Conservation (phyloP, 2,113 vertebrate genomes). For the Etheostoma spectabile region DNA sequence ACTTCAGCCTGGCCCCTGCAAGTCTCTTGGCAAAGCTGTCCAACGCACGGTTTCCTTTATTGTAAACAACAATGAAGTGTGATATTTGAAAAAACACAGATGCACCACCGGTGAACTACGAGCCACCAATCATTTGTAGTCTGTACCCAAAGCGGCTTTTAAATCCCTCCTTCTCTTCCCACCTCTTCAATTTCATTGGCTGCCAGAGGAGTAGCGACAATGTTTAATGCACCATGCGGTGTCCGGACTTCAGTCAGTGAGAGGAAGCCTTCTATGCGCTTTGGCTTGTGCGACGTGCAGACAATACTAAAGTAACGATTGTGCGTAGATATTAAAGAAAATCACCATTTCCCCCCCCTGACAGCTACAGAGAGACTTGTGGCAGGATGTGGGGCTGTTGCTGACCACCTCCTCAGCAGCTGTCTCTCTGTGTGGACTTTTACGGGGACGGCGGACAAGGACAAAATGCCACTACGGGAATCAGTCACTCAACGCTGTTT, state of each 20-base stretch:
- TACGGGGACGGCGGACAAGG: constrained; percentile 77
- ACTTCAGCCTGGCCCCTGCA: neutral
- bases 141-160: constrained; percentile 68
- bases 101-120: constrained; percentile 69
- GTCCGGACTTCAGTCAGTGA: constrained; percentile 93
- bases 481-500: constrained; percentile 64
- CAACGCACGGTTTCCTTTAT: constrained; percentile 64
- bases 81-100: constrained; percentile 76
- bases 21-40: constrained; percentile 20
- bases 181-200: constrained; percentile 87
- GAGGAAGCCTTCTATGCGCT: constrained; percentile 76
- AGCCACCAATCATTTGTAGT: constrained; percentile 80
- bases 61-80: constrained; percentile 75
- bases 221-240: constrained; percentile 98
- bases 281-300: constrained; percentile 59
- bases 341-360: neutral
- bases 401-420: constrained; percentile 55
- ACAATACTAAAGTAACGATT: constrained; percentile 61
- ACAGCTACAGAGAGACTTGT: constrained; percentile 42
- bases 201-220: constrained; percentile 92
- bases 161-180: constrained; percentile 79
- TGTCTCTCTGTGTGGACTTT: constrained; percentile 69
- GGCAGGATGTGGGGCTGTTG: constrained; percentile 51
- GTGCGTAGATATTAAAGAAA: constrained; percentile 32
- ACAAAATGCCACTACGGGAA: constrained; percentile 75